Percentiles rank a stretch among this genome's conserved stretches.
Conservation (phyloP, 2,113 vertebrate genomes). For the Rallus limicola region DNA sequence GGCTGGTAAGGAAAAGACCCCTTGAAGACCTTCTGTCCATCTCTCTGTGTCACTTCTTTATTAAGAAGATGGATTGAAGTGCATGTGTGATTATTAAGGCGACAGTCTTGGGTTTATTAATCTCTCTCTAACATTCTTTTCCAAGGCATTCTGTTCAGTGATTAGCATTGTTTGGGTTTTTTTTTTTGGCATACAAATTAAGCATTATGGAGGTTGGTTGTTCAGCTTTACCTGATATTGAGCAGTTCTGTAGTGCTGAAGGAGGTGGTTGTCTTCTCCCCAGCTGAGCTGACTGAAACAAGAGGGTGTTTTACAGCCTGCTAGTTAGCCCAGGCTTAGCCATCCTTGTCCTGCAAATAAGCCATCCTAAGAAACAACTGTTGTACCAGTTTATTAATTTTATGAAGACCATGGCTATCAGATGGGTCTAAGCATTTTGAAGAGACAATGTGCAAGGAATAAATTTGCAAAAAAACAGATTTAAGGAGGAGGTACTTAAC, state of each 20-base stretch:
- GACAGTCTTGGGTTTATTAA: neutral
- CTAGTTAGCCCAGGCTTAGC: neutral
- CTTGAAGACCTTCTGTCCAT: neutral
- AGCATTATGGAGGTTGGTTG: neutral
- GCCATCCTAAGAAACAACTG: neutral
- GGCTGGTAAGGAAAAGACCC: neutral
- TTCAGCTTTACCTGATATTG: neutral
- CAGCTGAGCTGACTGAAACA: neutral
- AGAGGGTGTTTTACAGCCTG: neutral
- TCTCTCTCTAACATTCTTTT: neutral
- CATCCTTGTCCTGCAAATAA: neutral
- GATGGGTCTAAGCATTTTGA: neutral
- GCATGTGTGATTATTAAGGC: neutral
- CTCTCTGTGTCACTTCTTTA: neutral
- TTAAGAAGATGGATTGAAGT: neutral
- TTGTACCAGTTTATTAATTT: neutral
- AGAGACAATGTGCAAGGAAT: neutral
- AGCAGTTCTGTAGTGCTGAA: neutral
- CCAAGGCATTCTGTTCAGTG: neutral
- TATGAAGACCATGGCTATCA: neutral
- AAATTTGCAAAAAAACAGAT: neutral
- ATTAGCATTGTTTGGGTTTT: fast-evolving
- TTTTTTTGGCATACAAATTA: neutral
- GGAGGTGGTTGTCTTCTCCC: neutral
- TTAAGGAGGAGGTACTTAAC: neutral